These are phyloP conservation scores for Periplaneta americana DNA, from an alignment of 1,140 invertebrate species.

Conservation along the genomic window DNA sequence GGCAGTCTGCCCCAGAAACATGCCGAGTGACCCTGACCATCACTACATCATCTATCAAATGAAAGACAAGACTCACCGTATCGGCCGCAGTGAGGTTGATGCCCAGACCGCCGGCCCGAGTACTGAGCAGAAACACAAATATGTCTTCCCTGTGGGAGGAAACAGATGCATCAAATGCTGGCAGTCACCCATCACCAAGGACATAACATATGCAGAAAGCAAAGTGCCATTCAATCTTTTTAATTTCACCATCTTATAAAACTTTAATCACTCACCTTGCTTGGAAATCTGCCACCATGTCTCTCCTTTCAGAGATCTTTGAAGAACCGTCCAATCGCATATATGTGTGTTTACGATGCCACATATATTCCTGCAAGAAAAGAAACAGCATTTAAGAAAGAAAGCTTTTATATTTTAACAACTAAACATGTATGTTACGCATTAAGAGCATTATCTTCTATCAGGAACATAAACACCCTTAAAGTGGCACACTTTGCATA, in stretches of 20 bases:
- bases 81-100: constrained; percentile 98
- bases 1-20: not conserved
- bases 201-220: not conserved
- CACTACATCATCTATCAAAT: not conserved
- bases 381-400: too few species aligned
- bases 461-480: too few species aligned
- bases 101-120: constrained; percentile 93
- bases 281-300: constrained; percentile 93
- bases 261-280: constrained; percentile 43
- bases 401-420: too few species aligned
- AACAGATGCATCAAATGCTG: not conserved
- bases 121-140: constrained; percentile 95
- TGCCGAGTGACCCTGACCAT: not conserved
- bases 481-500: too few species aligned
- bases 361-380: constrained; percentile 79
- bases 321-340: constrained; percentile 89
- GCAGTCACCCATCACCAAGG: not conserved
- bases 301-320: constrained; percentile 84
- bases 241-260: not conserved
- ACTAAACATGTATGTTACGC: too few species aligned
- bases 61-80: constrained; percentile 62
- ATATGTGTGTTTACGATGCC: constrained; percentile 85
- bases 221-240: not conserved
- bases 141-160: constrained; percentile 65
- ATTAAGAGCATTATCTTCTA: too few species aligned